Base-by-base conservation (phyloP, 2,797 vertebrate genomes). In the Hydrocynus forskahlii region DNA sequence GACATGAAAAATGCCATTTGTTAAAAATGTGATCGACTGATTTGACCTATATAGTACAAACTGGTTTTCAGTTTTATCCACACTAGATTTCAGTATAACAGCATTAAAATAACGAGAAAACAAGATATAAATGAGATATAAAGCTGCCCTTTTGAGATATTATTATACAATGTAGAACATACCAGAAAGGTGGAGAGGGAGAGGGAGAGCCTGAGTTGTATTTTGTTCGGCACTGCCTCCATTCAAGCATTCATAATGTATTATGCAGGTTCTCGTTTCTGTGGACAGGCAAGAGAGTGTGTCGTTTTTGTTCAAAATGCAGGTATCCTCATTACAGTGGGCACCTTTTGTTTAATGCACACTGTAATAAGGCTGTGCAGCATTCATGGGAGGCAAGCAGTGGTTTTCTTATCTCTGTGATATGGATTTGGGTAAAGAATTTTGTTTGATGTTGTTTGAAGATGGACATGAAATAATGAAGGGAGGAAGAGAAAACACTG, bases 401-500 rank as follows among this genome's bases (percentile, higher is more conserved):
- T 38, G 62, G 25, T 64, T 35, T 38, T 64, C 9, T 13, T 17
- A 62, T 40, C 80, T 83, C 83, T 88, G 80, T 90, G 92, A 92
- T 91, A 85, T 82, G 89, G 92, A 89, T 91, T 79, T 87, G 85
- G 90, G 89, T 88, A 83, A 83, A 86, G 74, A 84, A 81, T 92
- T 86, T 88, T 89, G 88, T 93, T 92, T 93, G 92, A 94, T 93
- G 91, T 92, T 87, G 92, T 92, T 94, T 93, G 93, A 93, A 92
- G 92, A 92, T 93, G 90, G 92, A 93, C 92, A 91, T 93, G 89
- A 94, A 94, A 93, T 92, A 93, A 93, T 93, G 90, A 91, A 59
- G 52, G 60, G 67, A 72, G 60, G 55, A 76, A 92, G 92, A 90
- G 89, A 92, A 92, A 90, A 89, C 89, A 91, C 91, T 86, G 89